phyloP scores from a whole-genome alignment of 2,888 invertebrate genomes.

The Acleris literana region DNA sequence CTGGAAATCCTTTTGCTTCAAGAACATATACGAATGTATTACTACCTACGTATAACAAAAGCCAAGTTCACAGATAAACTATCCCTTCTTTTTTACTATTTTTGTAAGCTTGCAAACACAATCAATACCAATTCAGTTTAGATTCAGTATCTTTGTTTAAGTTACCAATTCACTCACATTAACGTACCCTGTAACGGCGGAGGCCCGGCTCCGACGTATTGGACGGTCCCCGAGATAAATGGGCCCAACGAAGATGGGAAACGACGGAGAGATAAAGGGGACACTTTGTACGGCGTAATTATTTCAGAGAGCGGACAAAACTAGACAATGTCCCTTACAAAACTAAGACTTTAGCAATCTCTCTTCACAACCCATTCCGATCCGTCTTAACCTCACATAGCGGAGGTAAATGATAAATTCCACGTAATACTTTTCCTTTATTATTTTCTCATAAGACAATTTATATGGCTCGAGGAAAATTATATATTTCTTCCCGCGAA shows the following conservation, averaged over 20 bases:
- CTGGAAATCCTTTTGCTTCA: too few relatives aligned
- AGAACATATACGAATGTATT: too few relatives aligned
- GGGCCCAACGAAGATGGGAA: constrained; percentile 62
- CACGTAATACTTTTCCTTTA: constrained; percentile 37
- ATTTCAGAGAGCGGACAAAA: constrained; percentile 55
- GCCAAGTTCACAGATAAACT: neutral
- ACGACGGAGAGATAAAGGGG: constrained; percentile 62
- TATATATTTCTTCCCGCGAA: constrained; percentile 51
- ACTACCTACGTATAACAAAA: too few relatives aligned
- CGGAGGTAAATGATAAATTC: constrained; percentile 36
- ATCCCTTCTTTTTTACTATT: neutral
- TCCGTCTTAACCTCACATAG: constrained; percentile 16
- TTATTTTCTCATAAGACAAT: constrained; percentile 38
- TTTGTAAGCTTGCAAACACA: neutral
- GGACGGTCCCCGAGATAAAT: constrained; percentile 53
- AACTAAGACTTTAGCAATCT: constrained; percentile 35
- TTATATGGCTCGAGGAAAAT: constrained; percentile 38
- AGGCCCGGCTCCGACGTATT: constrained; percentile 8
- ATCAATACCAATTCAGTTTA: neutral
- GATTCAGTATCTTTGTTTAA: constrained; percentile 8
- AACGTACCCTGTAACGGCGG: constrained; percentile 11
- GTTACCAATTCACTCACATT: constrained; percentile 22
- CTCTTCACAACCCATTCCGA: constrained; percentile 20
- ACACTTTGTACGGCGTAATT: constrained; percentile 70
- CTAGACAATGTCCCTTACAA: constrained; percentile 37